These are phyloP conservation scores for Muscicapa comitata DNA, from an alignment of 2,797 vertebrate genomes.

Conservation along the genomic window DNA sequence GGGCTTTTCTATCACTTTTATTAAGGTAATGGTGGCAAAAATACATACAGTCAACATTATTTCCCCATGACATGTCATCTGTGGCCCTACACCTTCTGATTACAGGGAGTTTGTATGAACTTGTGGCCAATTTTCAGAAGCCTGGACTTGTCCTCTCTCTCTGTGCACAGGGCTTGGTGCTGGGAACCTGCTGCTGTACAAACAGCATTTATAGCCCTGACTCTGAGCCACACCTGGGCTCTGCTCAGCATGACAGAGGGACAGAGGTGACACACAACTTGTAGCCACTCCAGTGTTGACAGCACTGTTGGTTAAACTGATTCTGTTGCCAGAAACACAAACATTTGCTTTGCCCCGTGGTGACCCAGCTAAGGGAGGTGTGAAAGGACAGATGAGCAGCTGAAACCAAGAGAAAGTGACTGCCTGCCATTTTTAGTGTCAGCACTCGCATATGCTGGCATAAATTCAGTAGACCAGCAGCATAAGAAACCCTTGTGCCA, in stretches of 20 bases:
- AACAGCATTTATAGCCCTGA: background rate
- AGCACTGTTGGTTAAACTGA: background rate
- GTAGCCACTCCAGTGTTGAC: background rate
- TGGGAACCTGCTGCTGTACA: background rate
- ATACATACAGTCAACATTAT: background rate
- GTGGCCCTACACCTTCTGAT: background rate
- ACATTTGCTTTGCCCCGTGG: background rate
- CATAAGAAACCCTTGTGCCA: background rate
- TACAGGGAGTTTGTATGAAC: background rate
- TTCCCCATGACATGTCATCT: background rate
- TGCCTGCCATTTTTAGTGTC: background rate
- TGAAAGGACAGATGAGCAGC: background rate
- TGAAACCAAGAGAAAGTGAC: background rate
- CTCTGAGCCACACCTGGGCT: background rate
- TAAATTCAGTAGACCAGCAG: background rate
- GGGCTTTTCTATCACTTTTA: background rate
- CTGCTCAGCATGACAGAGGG: background rate
- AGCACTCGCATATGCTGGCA: background rate
- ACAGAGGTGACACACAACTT: background rate
- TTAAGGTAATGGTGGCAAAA: background rate
- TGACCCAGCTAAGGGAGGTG: background rate
- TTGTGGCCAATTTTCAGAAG: background rate
- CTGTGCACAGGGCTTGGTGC: background rate
- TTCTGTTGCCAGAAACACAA: background rate
- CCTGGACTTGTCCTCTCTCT: background rate